Evolutionary conservation across 1,140 invertebrate species (phyloP).

Genomic region (Sminthurinus signatus): DNA sequence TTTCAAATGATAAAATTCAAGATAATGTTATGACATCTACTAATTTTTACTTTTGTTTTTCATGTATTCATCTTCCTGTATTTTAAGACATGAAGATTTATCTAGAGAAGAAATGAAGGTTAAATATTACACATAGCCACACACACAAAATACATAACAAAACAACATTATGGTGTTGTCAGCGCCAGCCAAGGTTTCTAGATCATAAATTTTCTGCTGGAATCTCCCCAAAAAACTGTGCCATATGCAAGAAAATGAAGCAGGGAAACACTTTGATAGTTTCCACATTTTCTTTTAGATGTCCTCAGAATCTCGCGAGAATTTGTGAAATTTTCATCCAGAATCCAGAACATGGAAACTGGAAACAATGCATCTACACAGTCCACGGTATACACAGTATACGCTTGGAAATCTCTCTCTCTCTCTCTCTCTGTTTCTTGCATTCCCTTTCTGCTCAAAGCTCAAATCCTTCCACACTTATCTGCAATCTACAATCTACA

Average conservation of each 20-base stretch:
- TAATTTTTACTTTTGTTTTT: too few relatives aligned
- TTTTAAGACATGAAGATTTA: not conserved
- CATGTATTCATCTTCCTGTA: not conserved
- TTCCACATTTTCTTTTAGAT: conserved; percentile 6
- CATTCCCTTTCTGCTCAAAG: too few relatives aligned
- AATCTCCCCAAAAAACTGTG: not conserved
- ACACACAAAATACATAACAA: not conserved
- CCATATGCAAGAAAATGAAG: too few relatives aligned
- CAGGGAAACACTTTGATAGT: too few relatives aligned
- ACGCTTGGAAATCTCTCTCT: too few relatives aligned
- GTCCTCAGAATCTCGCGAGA: conserved; percentile 8
- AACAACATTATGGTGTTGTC: not conserved
- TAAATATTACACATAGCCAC: not conserved
- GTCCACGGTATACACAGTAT: not conserved
- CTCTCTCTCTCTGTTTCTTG: too few relatives aligned
- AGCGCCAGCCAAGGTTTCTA: not conserved
- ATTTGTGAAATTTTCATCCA: not conserved
- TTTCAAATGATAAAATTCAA: too few relatives aligned
- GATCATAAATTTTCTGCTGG: not conserved
- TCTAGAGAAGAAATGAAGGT: not conserved
- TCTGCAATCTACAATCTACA: too few relatives aligned
- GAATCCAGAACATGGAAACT: not conserved
- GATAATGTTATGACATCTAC: too few relatives aligned
- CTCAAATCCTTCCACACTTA: too few relatives aligned
- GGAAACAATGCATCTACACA: not conserved